Base-by-base conservation (phyloP, 2,113 vertebrate genomes). In the Scopus umbretta region DNA sequence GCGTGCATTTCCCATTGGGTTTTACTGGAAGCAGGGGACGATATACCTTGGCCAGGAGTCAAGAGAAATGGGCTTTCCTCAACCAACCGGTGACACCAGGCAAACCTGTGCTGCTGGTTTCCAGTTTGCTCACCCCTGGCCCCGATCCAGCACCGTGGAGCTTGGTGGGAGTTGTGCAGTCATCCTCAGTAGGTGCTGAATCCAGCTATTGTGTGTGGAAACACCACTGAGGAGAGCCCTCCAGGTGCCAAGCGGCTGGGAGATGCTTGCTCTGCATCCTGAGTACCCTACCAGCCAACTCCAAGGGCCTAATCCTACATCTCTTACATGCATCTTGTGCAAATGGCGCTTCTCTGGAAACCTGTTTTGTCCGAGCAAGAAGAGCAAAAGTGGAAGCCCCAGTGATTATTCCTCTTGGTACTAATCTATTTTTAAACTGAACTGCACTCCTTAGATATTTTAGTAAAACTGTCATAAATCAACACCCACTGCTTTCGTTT, bases 341-440 rank as follows among this genome's bases (percentile, higher is more conserved):
- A 43, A 83, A 78, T 0, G 6, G 19, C 59, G 42, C 50, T 91
- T 47, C 66, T 87, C n/a, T 52, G 50, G 70, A 65, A 92, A 76
- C 12, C 21, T n/a, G 23, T 36, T 90, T 90, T 81, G 66, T 82
- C 66, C 5, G 0, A 85, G 32, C 22, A 70, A 58, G 68, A 82
- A 66, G n/a, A 81, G 36, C 66, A 87, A 45, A 40, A 92, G 27
- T 79, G 55, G 66, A 76, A 92, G 45, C 27, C 62, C 50, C n/a
- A 30, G 80, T 84, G 52, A 96, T 95, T 94, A 94, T 94, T 88
- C 78, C 47, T 90, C 85, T 62, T 5, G 40, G 55, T 92, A 76
- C 73, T 92, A 94, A 97, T 97, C 97, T 96, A 83, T 95, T 97
- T 94, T 94, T 97, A 98, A 97, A 96, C 96, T 94, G 84, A 94